Conservation (phyloP, 2,113 vertebrate species). For the Oryzias melastigma region DNA sequence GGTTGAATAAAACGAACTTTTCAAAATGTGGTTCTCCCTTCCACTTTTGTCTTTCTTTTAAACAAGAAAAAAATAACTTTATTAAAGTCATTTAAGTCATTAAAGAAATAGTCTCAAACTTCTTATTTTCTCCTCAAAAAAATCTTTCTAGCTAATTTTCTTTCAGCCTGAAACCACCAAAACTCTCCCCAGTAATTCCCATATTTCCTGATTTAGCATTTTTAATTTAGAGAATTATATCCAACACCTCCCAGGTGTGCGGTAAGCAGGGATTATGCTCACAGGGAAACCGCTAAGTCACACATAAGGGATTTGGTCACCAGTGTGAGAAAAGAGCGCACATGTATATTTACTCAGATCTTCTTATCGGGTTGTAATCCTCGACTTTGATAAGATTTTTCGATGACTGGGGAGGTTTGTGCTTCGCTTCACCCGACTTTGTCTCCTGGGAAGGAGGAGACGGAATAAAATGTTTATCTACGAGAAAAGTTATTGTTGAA, state of each 20-base stretch:
- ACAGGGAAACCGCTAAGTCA: slow-evolving; percentile 39
- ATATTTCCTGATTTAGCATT: neutral
- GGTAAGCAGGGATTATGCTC: slow-evolving; percentile 59
- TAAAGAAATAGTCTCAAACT: too few species aligned
- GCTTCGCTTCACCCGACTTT: slow-evolving; percentile 36
- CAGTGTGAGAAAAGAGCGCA: slow-evolving; percentile 32
- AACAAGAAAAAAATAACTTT: too few species aligned
- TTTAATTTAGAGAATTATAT: slow-evolving; percentile 34
- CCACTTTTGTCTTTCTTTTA: too few species aligned
- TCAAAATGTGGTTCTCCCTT: too few species aligned
- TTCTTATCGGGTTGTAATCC: slow-evolving; percentile 55
- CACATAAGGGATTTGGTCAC: slow-evolving; percentile 55
- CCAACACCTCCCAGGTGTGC: slow-evolving; percentile 33
- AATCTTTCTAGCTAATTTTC: too few species aligned
- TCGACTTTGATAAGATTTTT: slow-evolving; percentile 37
- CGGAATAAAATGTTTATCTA: slow-evolving; percentile 22
- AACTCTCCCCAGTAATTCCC: too few species aligned
- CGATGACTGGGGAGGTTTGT: slow-evolving; percentile 46
- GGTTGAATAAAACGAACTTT: too few species aligned
- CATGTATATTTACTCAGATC: slow-evolving; percentile 52
- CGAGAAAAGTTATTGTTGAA: slow-evolving; percentile 19
- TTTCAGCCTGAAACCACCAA: too few species aligned
- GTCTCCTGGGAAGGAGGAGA: neutral
- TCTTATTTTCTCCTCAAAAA: too few species aligned
- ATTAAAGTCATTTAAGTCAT: too few species aligned